A percentile compares a stretch with the other conserved stretches of the same genome.
Evolutionary conservation across 2,113 vertebrate species (phyloP).

Genomic region (Mellivora capensis): DNA sequence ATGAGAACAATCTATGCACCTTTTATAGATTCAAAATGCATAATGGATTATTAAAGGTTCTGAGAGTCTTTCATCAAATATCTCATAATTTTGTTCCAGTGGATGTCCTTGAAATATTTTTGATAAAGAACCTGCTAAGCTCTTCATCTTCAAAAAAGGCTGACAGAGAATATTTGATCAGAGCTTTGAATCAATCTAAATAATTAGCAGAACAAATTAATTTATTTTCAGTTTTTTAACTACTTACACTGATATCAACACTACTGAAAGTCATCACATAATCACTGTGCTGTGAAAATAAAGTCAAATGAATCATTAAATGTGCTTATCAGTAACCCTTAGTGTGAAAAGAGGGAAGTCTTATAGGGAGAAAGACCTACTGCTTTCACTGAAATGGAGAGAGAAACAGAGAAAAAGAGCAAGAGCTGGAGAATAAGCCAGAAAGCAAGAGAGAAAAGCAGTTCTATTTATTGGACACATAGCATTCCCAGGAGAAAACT

Average conservation of each 20-base stretch:
- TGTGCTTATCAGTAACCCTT: slow-evolving; percentile 31
- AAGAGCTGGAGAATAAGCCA: not conserved
- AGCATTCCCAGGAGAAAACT: not conserved
- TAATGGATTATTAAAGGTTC: not conserved
- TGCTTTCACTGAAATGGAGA: not conserved
- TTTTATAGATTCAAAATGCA: not conserved
- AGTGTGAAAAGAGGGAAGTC: not conserved
- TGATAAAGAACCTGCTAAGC: not conserved
- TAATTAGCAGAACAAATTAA: slow-evolving; percentile 37
- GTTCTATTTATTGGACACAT: not conserved
- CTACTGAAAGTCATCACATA: slow-evolving; percentile 39
- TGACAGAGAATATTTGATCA: slow-evolving; percentile 5
- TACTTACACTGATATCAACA: slow-evolving; percentile 43
- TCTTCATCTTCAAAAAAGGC: not conserved
- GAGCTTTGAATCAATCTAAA: slow-evolving; percentile 39
- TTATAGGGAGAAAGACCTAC: not conserved
- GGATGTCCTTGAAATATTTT: not conserved
- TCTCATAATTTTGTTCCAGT: not conserved
- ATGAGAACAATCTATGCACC: not conserved
- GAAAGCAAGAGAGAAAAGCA: not conserved
- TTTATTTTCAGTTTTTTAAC: slow-evolving; percentile 56
- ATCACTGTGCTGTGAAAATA: slow-evolving; percentile 52
- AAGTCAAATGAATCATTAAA: slow-evolving; percentile 60
- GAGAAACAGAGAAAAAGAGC: not conserved
- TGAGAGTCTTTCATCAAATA: not conserved